Evolutionary conservation across 2,797 vertebrate genomes (phyloP), one percentile per base, ranked within the genome.

Genomic region (Pelodytes ibericus): DNA sequence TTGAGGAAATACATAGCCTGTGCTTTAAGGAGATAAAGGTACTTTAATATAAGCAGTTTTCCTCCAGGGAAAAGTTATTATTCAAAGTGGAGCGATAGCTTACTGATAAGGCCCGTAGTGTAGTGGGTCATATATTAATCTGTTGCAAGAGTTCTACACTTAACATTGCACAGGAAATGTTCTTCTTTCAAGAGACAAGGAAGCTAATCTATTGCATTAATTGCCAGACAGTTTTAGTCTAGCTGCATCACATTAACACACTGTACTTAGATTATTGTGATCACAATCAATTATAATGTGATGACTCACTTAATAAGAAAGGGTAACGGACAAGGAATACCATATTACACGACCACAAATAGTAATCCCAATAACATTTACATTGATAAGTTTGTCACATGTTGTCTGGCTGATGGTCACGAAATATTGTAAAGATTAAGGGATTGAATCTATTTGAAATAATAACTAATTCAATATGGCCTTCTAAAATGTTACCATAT

Each of bases 251-350:
- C 41, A 29, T 66, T 29, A 66, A 26, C 26, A 20, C 44, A 20
- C 13, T 27, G 13, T 31, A 9, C 5, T 9, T 51, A 30, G 25
- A 67, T 67, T 67, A n/a, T 49, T 49, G 25, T 30, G 25, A 64
- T 44, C 2, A 7, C 24, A 51, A 66, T n/a, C 41, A 67, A 29
- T 67, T 67, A 51, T 51, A 67, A 51, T 29, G 64, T 51, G 29
- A 67, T 51, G 41, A 49, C 9, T 67, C 29, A 67, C 26, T 67
- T 49, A 29, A 20, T 7, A 6, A 15, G 26, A 20, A 27, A 26
- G 64, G 64, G 26, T n/a, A 44, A 29, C 18, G 49, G 64, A 67
- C 25, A 25, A 49, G 64, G 27, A 67, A 25, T 47, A 27, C n/a
- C 62, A 25, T n/a, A 44, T 47, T 29, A 65, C 16, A 47, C 33